Evolutionary conservation across 2,888 invertebrate species (phyloP), one percentile per base, ranked within the genome.

Genomic region (Protodeltote pygarga): DNA sequence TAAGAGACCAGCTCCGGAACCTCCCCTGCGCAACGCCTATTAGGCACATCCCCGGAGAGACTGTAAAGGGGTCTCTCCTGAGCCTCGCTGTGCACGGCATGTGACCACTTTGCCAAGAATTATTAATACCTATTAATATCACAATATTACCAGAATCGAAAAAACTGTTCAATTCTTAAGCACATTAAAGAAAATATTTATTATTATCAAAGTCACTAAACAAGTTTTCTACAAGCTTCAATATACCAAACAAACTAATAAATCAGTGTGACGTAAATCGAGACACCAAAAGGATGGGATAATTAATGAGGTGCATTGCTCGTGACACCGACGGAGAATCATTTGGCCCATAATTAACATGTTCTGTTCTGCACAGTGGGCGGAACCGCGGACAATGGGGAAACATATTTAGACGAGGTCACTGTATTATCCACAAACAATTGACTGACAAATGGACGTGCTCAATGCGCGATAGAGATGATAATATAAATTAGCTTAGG

Each of bases 341-440:
- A 79, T 73, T 77, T 71, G 60, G 44, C 45, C 71, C 54, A 79
- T 85, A 85, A 86, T 86, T 83, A 85, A 81, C 83, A 75, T 81
- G 85, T 80, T 73, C 79, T 73, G 65, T 66, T 62, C 62, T 4
- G 65, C 71, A 70, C 58, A 64, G 48, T 38, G 55, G 61, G 59
- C 48, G 64, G 64, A 49, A 55, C 47, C 32, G 45, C 57, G 54
- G 50, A 77, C 80, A 82, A 79, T 78, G 40, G 72, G 40, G 53
- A 51, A 46, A 54, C 62, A 62, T 73, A 75, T 69, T 74, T 65
- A 62, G 58, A 55, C 64, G 58, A 59, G 69, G 70, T 63, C 75
- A 70, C 60, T 75, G 70, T 69, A 70, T 69, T 65, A 60, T 61
- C 33, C 65, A 59, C 44, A 62, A 46, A 81, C 76, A 77, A 82